Conservation (phyloP, 1,140 invertebrate genomes). For the Zaprionus davidi region DNA sequence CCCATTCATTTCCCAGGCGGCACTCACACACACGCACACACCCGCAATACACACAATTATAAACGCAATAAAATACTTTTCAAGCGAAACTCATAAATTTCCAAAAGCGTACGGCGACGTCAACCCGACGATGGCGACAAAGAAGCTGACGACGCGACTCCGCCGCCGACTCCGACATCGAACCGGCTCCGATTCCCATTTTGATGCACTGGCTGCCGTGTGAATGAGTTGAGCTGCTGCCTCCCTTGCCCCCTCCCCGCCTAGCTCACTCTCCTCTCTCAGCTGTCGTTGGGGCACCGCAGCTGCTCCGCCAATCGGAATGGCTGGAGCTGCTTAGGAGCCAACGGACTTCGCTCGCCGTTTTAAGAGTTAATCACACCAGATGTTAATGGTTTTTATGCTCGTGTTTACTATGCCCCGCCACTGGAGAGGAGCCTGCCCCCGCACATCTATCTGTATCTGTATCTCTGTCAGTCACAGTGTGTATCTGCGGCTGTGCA, state of each 20-base stretch:
- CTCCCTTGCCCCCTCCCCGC: not conserved
- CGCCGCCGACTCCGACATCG: slow-evolving; percentile 21
- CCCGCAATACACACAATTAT: slow-evolving; percentile 71
- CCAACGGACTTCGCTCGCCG: slow-evolving; percentile 47
- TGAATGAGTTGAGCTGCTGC: slow-evolving; percentile 55
- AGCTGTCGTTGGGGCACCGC: slow-evolving; percentile 6
- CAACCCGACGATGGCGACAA: slow-evolving; percentile 66
- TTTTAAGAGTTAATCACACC: slow-evolving; percentile 81
- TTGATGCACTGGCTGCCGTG: slow-evolving; percentile 65
- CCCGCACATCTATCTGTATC: slow-evolving; percentile 8
- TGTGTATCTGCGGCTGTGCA: slow-evolving; percentile 2
- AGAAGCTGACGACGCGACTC: slow-evolving; percentile 54
- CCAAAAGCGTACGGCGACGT: slow-evolving; percentile 70
- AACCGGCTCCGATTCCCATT: slow-evolving; percentile 33
- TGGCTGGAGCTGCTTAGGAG: slow-evolving; percentile 46
- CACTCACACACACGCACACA: slow-evolving; percentile 32
- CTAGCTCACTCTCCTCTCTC: not conserved
- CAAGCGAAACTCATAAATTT: slow-evolving; percentile 84
- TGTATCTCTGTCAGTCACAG: slow-evolving; percentile 17
- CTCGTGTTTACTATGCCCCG: slow-evolving; percentile 66
- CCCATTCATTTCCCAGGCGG: slow-evolving; percentile 70
- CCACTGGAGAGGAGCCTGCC: not conserved
- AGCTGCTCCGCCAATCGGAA: slow-evolving; percentile 46
- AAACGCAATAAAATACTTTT: slow-evolving; percentile 84
- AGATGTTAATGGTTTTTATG: slow-evolving; percentile 84